Evolutionary conservation across 1,140 invertebrate species (phyloP).

Genomic region (Dreissena rostriformis): DNA sequence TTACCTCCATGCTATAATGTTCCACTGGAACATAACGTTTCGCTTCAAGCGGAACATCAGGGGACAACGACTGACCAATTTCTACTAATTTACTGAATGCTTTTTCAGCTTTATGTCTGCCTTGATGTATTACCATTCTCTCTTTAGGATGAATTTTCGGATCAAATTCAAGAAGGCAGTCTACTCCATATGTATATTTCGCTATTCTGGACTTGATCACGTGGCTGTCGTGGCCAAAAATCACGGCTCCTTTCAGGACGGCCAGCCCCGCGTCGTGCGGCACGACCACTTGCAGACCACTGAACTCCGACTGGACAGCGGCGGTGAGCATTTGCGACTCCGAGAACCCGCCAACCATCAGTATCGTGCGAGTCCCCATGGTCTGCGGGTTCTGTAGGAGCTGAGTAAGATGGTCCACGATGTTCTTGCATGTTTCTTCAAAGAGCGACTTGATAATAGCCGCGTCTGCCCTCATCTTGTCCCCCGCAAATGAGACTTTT

Average conservation of each 20-base stretch:
- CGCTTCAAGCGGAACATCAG: neutral
- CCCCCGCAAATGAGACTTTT: constrained; percentile 2
- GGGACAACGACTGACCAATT: neutral
- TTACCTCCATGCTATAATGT: neutral
- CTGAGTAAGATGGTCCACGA: neutral
- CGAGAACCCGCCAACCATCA: constrained; percentile 67
- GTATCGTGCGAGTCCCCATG: constrained; percentile 31
- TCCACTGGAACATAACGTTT: neutral
- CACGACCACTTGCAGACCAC: constrained; percentile 32
- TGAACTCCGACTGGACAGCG: constrained; percentile 40
- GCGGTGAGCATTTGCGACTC: constrained; percentile 55
- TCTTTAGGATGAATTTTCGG: neutral
- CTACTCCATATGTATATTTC: constrained; percentile 8
- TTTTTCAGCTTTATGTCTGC: neutral
- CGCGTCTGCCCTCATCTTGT: constrained; percentile 25
- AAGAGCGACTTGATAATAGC: constrained; percentile 11
- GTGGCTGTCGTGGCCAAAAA: constrained; percentile 56
- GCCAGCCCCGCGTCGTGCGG: constrained; percentile 58
- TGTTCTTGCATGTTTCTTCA: neutral
- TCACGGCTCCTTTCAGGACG: constrained; percentile 62
- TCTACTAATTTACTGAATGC: constrained; percentile 3
- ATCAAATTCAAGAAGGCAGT: neutral
- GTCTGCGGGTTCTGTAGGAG: neutral
- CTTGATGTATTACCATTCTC: neutral
- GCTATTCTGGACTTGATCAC: constrained; percentile 4